Conservation (phyloP, 2,797 vertebrate genomes). For the Oreonectes daqikongensis region DNA sequence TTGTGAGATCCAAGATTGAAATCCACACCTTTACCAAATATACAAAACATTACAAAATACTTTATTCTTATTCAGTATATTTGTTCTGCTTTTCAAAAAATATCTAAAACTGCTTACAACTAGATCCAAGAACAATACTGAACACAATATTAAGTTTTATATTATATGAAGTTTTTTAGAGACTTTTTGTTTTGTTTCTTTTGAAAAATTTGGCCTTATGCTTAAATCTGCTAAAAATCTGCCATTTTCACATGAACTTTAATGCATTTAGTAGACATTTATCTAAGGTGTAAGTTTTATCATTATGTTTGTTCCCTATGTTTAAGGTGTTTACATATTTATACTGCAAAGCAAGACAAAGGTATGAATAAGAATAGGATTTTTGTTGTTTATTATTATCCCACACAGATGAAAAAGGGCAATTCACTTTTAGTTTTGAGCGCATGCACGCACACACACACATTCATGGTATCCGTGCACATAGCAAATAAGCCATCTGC, state of each 20-base stretch:
- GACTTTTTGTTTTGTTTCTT: background rate
- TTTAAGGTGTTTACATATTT: background rate
- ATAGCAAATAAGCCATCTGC: constrained; percentile 46
- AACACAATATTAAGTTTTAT: background rate
- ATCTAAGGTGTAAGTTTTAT: too few species aligned
- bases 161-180: too few species aligned
- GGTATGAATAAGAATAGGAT: background rate
- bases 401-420: constrained; percentile 26
- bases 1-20: too few species aligned
- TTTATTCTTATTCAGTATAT: background rate
- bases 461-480: constrained; percentile 28
- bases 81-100: background rate
- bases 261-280: too few species aligned
- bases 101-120: too few species aligned
- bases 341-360: background rate
- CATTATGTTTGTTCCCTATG: too few species aligned
- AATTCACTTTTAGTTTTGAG: constrained; percentile 12
- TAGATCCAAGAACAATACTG: background rate
- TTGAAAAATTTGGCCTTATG: background rate
- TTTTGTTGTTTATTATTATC: constrained; percentile 11
- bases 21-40: too few species aligned
- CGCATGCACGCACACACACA: background rate
- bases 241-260: too few species aligned
- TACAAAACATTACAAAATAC: too few species aligned
- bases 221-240: background rate